Base-by-base conservation (phyloP, 2,888 invertebrate genomes). In the Neoitamus cyanurus region DNA sequence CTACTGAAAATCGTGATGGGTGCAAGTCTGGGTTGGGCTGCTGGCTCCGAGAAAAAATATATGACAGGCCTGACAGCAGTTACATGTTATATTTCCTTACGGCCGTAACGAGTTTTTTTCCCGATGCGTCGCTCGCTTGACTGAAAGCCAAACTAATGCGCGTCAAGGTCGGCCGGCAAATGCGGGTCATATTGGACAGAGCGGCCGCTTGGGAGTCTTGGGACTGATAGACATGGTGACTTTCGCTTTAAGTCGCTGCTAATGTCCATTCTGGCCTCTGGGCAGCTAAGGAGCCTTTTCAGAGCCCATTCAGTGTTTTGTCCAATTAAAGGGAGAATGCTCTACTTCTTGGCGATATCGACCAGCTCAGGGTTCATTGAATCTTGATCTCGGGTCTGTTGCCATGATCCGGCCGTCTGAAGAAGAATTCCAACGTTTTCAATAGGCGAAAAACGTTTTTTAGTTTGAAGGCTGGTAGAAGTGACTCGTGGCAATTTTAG, bases 1-100 rank as follows among this genome's bases (percentile, higher is more conserved):
- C 80, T 80, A 80, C 80, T 68, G 80, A 80, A 80, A 80, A 58
- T 58, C 80, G 34, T 80, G 80, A 80, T 58, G 68, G 30, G 42
- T 30, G 25, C 46, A 25, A 77, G 25, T 11, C 28, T 15, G 42
- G 48, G 68, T 48, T 58, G 31, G 80, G 48, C 80, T 15, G 46
- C n/a, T 1, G 42, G n/a, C 36, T 13, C 42, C 31, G 15, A 46
- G 30, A 77, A 30, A 58, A 77, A 77, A 46, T 46, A 46, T 20
- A 80, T 80, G 80, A 80, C 80, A 80, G 36, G 34, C 48, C 42
- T 80, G 80, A 80, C 80, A 80, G 80, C 80, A 31, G 34, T 34
- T 70, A 70, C 34, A 70, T n/a, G 70, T 34, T 70, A 42, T 42
- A 75, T 75, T 42, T 75, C 73, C 58, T 58, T 58, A 58, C 58